phyloP scores from a whole-genome alignment of 1,140 invertebrate genomes.

The Drosophila parvula region DNA sequence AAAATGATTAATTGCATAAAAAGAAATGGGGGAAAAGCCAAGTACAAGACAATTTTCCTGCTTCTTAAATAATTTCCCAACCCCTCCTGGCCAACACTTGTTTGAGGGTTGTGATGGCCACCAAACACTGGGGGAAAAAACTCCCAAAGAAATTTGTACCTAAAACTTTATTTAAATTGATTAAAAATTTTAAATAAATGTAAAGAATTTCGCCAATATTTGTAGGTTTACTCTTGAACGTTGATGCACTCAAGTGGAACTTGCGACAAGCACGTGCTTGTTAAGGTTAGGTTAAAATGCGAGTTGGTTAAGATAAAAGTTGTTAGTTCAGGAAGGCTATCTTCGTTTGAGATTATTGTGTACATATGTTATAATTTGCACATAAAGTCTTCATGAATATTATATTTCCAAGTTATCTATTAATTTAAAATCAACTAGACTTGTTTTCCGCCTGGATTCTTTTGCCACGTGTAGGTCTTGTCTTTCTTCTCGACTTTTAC shows the following conservation, averaged over 20 bases:
- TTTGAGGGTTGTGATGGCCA: slow-evolving; percentile 23
- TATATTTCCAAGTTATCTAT: not conserved
- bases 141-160: not conserved
- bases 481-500: slow-evolving; percentile 30
- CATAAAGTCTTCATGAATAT: too few relatives aligned
- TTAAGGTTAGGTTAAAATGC: too few relatives aligned
- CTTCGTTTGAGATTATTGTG: too few relatives aligned
- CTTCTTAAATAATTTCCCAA: slow-evolving; percentile 33
- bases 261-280: too few relatives aligned
- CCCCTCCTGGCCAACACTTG: not conserved
- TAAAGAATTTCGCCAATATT: not conserved
- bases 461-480: slow-evolving; percentile 36
- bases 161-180: not conserved
- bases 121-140: not conserved
- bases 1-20: slow-evolving; percentile 75
- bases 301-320: too few relatives aligned
- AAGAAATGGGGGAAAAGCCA: slow-evolving; percentile 10
- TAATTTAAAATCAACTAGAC: not conserved
- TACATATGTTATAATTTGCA: too few relatives aligned
- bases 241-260: too few relatives aligned
- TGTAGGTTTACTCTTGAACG: too few relatives aligned
- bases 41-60: slow-evolving; percentile 31
- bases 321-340: too few relatives aligned
- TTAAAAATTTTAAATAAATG: too few relatives aligned
- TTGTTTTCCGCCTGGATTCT: not conserved